Base-by-base conservation (phyloP, 2,888 invertebrate genomes). In the Philonicus albiceps region DNA sequence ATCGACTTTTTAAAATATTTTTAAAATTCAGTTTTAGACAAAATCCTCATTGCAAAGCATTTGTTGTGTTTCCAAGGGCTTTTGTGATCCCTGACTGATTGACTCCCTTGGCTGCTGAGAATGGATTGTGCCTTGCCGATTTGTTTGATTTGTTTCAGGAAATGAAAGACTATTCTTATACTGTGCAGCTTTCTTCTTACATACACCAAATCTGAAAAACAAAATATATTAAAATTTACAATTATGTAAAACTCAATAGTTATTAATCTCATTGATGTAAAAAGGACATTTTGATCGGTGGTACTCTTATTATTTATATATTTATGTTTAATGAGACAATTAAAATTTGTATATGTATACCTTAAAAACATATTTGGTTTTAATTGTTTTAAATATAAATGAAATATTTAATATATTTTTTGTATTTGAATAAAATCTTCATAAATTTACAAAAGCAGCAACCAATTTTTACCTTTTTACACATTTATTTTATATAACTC, bases 151-250 rank as follows among this genome's bases (percentile, higher is more conserved):
- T 7, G 92, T 91, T 2, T 86, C 90, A 3, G 90, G 91, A 31
- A 89, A 74, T 11, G 91, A 91, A 30, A 90, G 89, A 88, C 93
- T 90, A 19, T 90, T 88, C 89, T 93, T 93, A 89, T 94, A 93
- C 88, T 93, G 92, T 88, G 93, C 90, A 0, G 93, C 93, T 86
- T 90, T 92, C 87, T 92, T 90, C 84, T 92, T 93, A 88, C 93
- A 94, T 5, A 94, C 88, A 1, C 94, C 94, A 88, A 93, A 93
- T 90, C 94, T 94, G 87, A 22, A 91, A 91, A 30, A 30, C 11
- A 74, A 34, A 64, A 49, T 30, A 43, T 22, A 7, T 64, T 64
- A 16, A 13, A 13, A 43, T 43, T 43, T 3, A 16, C 2, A 64
- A 2, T 11, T 27, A 11, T 22, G 11, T 53, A 5, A 0, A 53